Evolutionary conservation across 1,140 invertebrate genomes (phyloP).

Genomic region (Scaptodrosophila lebanonensis): DNA sequence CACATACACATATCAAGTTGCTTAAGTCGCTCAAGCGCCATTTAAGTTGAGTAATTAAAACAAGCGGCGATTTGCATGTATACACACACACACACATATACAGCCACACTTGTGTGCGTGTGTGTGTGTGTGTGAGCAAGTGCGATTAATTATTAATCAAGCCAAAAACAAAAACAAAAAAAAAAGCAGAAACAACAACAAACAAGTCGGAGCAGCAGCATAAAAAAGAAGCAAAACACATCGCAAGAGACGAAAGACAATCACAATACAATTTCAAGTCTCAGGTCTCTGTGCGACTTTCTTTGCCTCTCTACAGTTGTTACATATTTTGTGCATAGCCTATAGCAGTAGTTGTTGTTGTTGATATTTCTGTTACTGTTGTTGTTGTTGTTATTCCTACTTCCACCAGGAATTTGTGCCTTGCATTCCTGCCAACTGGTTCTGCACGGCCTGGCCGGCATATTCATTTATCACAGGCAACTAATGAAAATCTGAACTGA

Average conservation of each 20-base stretch:
- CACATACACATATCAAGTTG: slow-evolving; percentile 53
- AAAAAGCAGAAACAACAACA: slow-evolving; percentile 47
- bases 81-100: slow-evolving; percentile 9
- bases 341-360: slow-evolving; percentile 5
- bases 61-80: slow-evolving; percentile 57
- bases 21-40: slow-evolving; percentile 72
- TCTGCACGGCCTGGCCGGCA: neutral
- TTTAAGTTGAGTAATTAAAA: slow-evolving; percentile 73
- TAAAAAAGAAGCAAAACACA: slow-evolving; percentile 40
- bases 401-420: slow-evolving; percentile 4
- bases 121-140: slow-evolving; percentile 29
- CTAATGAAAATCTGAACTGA: slow-evolving; percentile 71
- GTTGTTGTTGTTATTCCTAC: too few species aligned
- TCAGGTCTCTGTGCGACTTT: slow-evolving; percentile 30
- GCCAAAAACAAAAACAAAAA: slow-evolving; percentile 43
- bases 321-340: too few species aligned
- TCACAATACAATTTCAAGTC: slow-evolving; percentile 14
- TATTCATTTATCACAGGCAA: slow-evolving; percentile 16
- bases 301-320: slow-evolving; percentile 28
- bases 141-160: slow-evolving; percentile 74
- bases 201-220: slow-evolving; percentile 54
- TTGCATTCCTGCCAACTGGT: slow-evolving; percentile 7
- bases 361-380: slow-evolving; percentile 2
- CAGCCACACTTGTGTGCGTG: neutral
- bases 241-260: slow-evolving; percentile 71